Base-by-base conservation (phyloP, 2,797 vertebrate species). In the Mormyrus hasselquistii region DNA sequence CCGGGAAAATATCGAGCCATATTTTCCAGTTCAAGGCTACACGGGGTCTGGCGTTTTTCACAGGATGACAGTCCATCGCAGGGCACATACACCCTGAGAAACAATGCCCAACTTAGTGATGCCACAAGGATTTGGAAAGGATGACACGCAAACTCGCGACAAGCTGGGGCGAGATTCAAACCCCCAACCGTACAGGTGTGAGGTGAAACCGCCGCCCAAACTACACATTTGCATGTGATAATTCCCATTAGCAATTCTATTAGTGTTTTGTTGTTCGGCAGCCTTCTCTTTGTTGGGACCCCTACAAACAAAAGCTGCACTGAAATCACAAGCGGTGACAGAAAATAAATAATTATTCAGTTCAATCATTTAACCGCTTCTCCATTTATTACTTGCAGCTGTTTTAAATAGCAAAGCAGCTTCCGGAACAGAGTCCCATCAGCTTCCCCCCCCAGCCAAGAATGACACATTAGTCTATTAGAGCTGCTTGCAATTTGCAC, bases 351-450 rank as follows among this genome's bases (percentile, higher is more conserved):
- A 52, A 25, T 88, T 16, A 12, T 41, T 82, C 19, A 76, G 41
- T 69, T 82, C 22, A 55, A 16, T 79, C 65, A n/a, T 88, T 25
- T 55, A 79, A 79, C 49, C 62, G 22, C 69, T 25, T 41, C 19
- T 76, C 87, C 50, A 34, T 88, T 82, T 50, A 79, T 79, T 55
- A 34, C 49, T 79, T 3, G 47, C 69, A 50, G 22, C 65, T 29
- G 87, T 38, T 73, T 88, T 88, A 29, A 83, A 83, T 6, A 55
- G 65, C 44, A 88, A 49, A 69, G 25, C 87, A 29, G 49, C 12
- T 73, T 73, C 49, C 5, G 14, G 19, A 83, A 41, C 79, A 83
- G 44, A 83, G 79, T 2, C 6, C 16, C 44, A 59, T 38, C 38
- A 19, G 8, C 44, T 1, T 16, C 16, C 62, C 22, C 19, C 59